Evolutionary conservation across 2,113 vertebrate genomes (phyloP), one percentile per base, ranked within the genome.

Genomic region (Sylvilagus bachmani): DNA sequence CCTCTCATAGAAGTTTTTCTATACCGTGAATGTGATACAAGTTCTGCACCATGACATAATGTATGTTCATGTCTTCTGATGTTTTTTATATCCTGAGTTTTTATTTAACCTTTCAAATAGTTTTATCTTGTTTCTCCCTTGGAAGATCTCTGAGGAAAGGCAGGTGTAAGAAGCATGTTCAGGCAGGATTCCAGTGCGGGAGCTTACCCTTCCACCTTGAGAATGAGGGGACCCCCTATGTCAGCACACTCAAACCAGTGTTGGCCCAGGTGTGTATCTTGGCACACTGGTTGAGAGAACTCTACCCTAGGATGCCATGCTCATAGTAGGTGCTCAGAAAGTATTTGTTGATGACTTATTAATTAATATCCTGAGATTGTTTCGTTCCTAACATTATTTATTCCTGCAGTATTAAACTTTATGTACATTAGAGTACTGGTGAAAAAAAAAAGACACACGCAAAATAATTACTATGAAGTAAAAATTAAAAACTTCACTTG

Each of bases 261-360:
- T 0, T 31, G 36, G 62, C 62, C 16, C 10, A 49, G 74, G 16
- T 8, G 29, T 58, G 17, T 5, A 4, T 16, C 61, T 84, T n/a
- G 24, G 73, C 3, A 29, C 0, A 1, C 9, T 2, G 13, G 2
- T 7, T 25, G 38, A 27, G 75, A 49, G 38, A 51, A 19, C 22
- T 70, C 33, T 77, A 9, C 31, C 36, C 19, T 61, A 33, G 25
- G 27, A 51, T 55, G 67, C 81, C n/a, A 9, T 27, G 67, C 55
- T 93, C 87, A 55, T 73, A 83, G 29, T 87, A 87, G 90, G 84
- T 94, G 80, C 80, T 96, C 93, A 89, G 67, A 70, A 82, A 94
- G 29, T 95, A 38, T 82, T 94, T 53, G 55, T 19, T 38, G 36
- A 19, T 21, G 62, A 29, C 44, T 44, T 9, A 38, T 55, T 36